Percentiles rank a stretch among this genome's conserved stretches.
Evolutionary conservation across 2,888 invertebrate species (phyloP).

Genomic region (Hofmannophila pseudospretella): DNA sequence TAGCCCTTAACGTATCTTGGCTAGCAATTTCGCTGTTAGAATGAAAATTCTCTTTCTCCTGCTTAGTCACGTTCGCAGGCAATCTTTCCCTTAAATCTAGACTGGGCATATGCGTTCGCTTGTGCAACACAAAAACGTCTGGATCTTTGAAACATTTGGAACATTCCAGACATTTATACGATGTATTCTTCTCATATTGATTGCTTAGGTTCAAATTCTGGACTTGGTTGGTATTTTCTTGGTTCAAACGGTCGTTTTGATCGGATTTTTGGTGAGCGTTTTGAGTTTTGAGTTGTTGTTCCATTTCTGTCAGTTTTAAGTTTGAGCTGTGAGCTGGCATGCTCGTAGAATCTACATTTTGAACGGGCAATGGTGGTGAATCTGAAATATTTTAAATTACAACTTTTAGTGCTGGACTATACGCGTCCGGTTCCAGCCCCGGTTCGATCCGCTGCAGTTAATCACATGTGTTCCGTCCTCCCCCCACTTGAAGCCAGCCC

Average conservation of each 20-base stretch:
- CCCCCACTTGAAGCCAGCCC: too few species aligned
- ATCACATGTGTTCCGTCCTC: too few species aligned
- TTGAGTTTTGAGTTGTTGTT: too few species aligned
- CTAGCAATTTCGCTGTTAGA: slow-evolving; percentile 22
- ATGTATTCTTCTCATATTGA: slow-evolving; percentile 13
- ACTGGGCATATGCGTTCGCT: slow-evolving; percentile 35
- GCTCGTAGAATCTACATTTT: too few species aligned
- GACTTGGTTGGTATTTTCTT: slow-evolving; percentile 2
- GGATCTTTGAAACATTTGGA: slow-evolving; percentile 69
- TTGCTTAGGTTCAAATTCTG: background rate
- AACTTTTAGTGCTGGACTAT: too few species aligned
- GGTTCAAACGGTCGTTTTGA: slow-evolving; percentile 9
- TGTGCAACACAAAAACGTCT: slow-evolving; percentile 57
- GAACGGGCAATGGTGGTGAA: background rate
- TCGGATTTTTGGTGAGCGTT: too few species aligned
- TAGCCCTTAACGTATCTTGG: slow-evolving; percentile 49
- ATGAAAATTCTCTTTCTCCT: slow-evolving; percentile 46
- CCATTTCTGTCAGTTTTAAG: slow-evolving; percentile 4
- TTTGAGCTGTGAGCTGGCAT: background rate
- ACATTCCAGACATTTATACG: slow-evolving; percentile 54
- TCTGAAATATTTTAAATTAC: too few species aligned
- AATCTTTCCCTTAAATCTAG: slow-evolving; percentile 5
- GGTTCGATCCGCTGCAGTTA: too few species aligned
- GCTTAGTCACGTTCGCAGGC: slow-evolving; percentile 11
- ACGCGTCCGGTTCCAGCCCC: too few species aligned